A percentile compares a stretch with the other conserved stretches of the same genome.
These are phyloP conservation scores for Holothuria glaberrima DNA, from an alignment of 35 echinoderm and acorn worm species.

Conservation along the genomic window DNA sequence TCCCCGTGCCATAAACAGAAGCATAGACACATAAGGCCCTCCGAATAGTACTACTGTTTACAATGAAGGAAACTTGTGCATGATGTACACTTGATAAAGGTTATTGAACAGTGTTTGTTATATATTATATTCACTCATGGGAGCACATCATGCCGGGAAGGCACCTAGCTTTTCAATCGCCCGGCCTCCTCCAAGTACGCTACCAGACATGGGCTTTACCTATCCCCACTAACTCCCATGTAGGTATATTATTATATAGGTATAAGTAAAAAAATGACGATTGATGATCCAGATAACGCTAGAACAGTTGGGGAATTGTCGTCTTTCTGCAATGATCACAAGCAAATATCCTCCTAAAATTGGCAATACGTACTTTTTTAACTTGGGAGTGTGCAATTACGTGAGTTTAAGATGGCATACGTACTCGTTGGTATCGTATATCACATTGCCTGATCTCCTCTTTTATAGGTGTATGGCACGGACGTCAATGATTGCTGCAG, in stretches of 20 bases:
- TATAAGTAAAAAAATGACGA: not conserved
- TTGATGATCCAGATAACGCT: not conserved
- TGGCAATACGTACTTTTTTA: not conserved
- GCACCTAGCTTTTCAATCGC: not conserved
- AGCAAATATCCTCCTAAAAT: not conserved
- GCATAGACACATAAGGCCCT: conserved; percentile 2
- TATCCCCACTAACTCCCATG: not conserved
- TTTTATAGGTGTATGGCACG: conserved; percentile 22
- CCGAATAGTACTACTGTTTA: conserved; percentile 4
- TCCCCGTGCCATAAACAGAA: not conserved
- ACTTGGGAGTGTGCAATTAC: not conserved
- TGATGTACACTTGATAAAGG: conserved; percentile 1
- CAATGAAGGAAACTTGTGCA: not conserved
- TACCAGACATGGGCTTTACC: not conserved
- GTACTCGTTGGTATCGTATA: not conserved
- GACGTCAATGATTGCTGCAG: conserved; percentile 11
- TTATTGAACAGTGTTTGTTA: conserved; percentile 9
- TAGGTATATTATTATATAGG: conserved; percentile 6
- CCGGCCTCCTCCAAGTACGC: conserved; percentile 8
- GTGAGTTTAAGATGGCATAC: conserved; percentile 6
- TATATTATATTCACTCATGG: not conserved
- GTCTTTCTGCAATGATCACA: not conserved
- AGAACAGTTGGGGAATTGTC: not conserved
- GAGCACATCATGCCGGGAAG: not conserved
- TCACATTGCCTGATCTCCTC: conserved; percentile 16